A percentile compares a stretch with the other conserved stretches of the same genome.
phyloP scores from a whole-genome alignment of 2,113 vertebrate species.

The Oophaga pumilio region DNA sequence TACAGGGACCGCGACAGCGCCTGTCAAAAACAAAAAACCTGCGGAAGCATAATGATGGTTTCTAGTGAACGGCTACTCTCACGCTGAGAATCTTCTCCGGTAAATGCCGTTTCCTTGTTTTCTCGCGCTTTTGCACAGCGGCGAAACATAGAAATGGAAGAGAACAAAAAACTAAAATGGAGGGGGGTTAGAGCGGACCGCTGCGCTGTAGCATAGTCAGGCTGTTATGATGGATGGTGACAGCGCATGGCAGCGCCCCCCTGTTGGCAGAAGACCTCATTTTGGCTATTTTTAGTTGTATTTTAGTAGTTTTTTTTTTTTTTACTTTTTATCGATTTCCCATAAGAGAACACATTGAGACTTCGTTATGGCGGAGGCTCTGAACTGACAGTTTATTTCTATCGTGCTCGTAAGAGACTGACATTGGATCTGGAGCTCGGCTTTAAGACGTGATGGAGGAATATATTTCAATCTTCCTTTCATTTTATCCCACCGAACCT shows the following conservation, averaged over 20 bases:
- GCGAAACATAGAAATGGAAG: neutral
- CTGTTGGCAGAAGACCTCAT: neutral
- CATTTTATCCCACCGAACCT: too few relatives aligned
- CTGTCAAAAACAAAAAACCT: neutral
- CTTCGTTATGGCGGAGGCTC: too few relatives aligned
- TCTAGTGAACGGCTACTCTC: neutral
- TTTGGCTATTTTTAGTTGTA: neutral
- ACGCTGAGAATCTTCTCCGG: constrained; percentile 6
- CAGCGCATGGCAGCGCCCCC: neutral
- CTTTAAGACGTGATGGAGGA: too few relatives aligned
- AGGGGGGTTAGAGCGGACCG: neutral
- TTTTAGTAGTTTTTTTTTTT: neutral
- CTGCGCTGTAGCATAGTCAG: neutral
- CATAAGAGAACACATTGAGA: neutral
- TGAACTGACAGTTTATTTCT: too few relatives aligned
- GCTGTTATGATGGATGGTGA: neutral
- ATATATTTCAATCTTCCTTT: too few relatives aligned
- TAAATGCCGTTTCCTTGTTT: constrained; percentile 18
- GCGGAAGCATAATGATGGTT: neutral
- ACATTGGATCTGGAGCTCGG: too few relatives aligned
- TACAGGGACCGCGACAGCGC: neutral
- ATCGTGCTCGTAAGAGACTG: too few relatives aligned
- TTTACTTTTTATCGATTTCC: neutral
- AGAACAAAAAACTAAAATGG: constrained; percentile 6
- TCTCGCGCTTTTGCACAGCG: neutral